Evolutionary conservation across 2,888 invertebrate species (phyloP).

Genomic region (Tridacna crocea): DNA sequence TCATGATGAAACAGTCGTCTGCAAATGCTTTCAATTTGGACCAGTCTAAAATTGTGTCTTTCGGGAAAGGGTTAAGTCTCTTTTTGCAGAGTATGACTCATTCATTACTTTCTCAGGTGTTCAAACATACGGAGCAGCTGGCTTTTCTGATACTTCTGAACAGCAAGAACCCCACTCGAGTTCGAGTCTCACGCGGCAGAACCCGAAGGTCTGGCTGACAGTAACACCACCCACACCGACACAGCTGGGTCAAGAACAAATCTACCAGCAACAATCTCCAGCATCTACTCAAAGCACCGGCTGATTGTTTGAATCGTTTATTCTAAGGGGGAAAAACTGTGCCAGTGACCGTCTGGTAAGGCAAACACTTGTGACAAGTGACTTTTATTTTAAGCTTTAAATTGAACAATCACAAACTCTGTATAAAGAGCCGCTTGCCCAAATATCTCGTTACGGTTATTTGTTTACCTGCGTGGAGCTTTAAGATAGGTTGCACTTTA

Average conservation of each 20-base stretch:
- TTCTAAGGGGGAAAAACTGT: too few species aligned
- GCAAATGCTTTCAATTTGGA: too few species aligned
- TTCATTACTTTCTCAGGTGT: background rate
- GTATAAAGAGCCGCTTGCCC: background rate
- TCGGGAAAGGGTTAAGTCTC: too few species aligned
- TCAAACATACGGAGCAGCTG: background rate
- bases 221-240: conserved; percentile 20
- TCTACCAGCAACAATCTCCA: conserved; percentile 16
- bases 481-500: background rate
- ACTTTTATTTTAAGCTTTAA: background rate
- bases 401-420: background rate
- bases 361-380: too few species aligned
- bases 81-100: too few species aligned
- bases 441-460: too few species aligned
- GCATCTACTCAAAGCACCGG: background rate
- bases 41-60: too few species aligned
- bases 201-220: conserved; percentile 9
- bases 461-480: too few species aligned
- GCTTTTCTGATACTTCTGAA: background rate
- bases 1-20: too few species aligned
- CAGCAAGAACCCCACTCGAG: background rate
- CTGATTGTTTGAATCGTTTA: too few species aligned
- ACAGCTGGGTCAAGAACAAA: background rate
- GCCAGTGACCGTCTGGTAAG: too few species aligned
- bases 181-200: background rate